Base-by-base conservation (phyloP, 2,888 invertebrate species). In the Therioaphis trifolii region DNA sequence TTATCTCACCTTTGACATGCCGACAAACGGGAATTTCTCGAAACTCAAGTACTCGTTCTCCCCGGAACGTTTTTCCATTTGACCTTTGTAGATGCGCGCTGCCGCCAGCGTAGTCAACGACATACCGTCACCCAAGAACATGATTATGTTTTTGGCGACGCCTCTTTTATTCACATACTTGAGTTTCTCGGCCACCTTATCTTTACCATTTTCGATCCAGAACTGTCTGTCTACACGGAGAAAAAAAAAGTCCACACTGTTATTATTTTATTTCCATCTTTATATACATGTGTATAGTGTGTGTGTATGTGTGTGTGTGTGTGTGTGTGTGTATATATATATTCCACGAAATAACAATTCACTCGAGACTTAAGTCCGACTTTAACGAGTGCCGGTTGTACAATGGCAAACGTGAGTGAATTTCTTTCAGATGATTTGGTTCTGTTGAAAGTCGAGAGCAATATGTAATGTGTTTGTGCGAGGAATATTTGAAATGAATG, bases 71-170 rank as follows among this genome's bases (percentile, higher is more conserved):
- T 84, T 77, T 66, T 77, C 43, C 46, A 72, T 46, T 87, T 93
- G 93, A 55, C 92, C 93, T 74, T 92, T 92, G 88, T 93, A 93
- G 84, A 96, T 95, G 87, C 97, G 91, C 0, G 95, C 92, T 0
- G 95, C 94, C 0, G 96, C 95, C 76, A 95, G 91, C 0, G 96
- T 96, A 85, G 94, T 93, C 0, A 94, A 91, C 0, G 96, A 96
- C 96, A 97, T 96, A 7, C 97, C 97, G 88, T 97, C 97, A 0
- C 96, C 97, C 9, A 97, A 89, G 88, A 96, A 96, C 0, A 97
- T 86, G 78, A 97, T 93, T 0, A 96, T 93, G 88, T 96, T 96
- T 88, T 93, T 94, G 0, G 96, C 96, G 0, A 89, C 88, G 9
- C 90, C 90, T 18, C 89, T 88, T 87, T 76, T 84, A 15, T 74